A percentile compares a stretch with the other conserved stretches of the same genome.
Conservation (phyloP, 2,797 vertebrate genomes). For the Alcedo quadribrachys region DNA sequence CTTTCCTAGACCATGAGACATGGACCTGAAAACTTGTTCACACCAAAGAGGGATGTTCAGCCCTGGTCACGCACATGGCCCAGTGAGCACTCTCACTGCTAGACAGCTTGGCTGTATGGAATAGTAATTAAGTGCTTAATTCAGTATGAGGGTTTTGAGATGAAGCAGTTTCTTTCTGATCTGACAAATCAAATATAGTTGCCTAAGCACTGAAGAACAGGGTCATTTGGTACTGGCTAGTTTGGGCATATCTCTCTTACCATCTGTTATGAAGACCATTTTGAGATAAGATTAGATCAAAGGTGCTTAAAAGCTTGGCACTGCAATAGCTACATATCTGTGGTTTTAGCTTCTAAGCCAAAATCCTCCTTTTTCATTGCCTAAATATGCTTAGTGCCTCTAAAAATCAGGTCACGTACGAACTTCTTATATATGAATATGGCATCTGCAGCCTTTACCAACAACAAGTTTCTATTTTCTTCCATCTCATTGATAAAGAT, state of each 20-base stretch:
- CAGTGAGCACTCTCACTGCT: not conserved
- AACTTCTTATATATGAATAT: conserved; percentile 71
- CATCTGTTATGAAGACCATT: not conserved
- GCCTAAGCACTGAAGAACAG: not conserved
- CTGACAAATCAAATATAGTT: not conserved
- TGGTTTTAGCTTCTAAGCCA: conserved; percentile 46
- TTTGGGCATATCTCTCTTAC: not conserved
- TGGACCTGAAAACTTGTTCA: not conserved
- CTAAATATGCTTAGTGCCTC: conserved; percentile 36
- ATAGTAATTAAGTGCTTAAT: not conserved
- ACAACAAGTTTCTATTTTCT: conserved; percentile 74
- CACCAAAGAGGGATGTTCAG: not conserved
- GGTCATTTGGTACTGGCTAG: not conserved
- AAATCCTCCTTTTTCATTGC: conserved; percentile 54
- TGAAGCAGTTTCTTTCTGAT: not conserved
- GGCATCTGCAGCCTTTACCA: conserved; percentile 70
- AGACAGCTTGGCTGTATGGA: not conserved
- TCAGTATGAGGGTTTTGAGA: not conserved
- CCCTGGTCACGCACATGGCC: not conserved
- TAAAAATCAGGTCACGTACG: conserved; percentile 71
- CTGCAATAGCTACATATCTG: not conserved
- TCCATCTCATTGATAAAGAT: conserved; percentile 72
- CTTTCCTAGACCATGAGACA: not conserved
- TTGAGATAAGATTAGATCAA: conserved; percentile 17
- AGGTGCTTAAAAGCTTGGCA: conserved; percentile 41